Conservation (phyloP, 2,888 invertebrate species). For the Gari tellinella region DNA sequence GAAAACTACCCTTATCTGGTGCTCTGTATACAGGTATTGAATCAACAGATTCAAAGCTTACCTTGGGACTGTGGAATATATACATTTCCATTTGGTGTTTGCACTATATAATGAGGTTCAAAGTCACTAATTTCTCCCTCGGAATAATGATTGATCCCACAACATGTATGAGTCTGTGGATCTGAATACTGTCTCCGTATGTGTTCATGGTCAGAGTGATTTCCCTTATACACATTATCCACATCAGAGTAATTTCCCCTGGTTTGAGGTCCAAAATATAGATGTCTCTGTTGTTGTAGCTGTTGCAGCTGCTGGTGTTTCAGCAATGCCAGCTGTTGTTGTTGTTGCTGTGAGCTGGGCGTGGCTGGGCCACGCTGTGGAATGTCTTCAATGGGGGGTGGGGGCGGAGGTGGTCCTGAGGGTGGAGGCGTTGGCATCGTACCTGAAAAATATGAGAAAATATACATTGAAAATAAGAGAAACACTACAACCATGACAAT, state of each 20-base stretch:
- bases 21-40: too few relatives aligned
- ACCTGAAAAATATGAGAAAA: constrained; percentile 75
- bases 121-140: constrained; percentile 76
- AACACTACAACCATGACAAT: too few relatives aligned
- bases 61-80: constrained; percentile 72
- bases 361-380: constrained; percentile 66
- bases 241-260: constrained; percentile 78
- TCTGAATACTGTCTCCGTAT: constrained; percentile 58
- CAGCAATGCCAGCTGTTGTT: constrained; percentile 19
- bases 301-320: constrained; percentile 44
- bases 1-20: too few relatives aligned
- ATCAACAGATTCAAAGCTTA: too few relatives aligned
- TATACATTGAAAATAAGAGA: too few relatives aligned
- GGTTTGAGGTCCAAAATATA: constrained; percentile 76
- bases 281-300: constrained; percentile 62
- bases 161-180: constrained; percentile 41
- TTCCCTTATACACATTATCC: constrained; percentile 68
- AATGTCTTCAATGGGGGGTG: constrained; percentile 82
- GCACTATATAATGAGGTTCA: constrained; percentile 81
- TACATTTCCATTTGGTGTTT: constrained; percentile 77
- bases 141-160: constrained; percentile 65
- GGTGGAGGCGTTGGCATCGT: constrained; percentile 77
- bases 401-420: constrained; percentile 77
- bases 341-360: constrained; percentile 18
- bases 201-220: constrained; percentile 60